Conservation (phyloP, 2,113 vertebrate species). For the Daboia siamensis region DNA sequence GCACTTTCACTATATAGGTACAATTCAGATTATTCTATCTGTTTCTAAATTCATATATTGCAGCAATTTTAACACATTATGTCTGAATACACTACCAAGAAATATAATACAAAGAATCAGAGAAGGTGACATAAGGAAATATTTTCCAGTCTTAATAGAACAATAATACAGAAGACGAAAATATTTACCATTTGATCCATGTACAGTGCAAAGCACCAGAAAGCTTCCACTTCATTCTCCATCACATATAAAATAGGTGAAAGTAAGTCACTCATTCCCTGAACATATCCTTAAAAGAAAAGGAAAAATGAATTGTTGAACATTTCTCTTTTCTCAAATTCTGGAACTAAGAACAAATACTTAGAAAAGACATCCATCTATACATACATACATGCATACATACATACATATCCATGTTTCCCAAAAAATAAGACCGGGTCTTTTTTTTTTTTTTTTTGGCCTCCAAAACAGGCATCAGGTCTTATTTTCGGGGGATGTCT, state of each 20-base stretch:
- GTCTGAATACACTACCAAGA: not conserved
- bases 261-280: constrained; percentile 97
- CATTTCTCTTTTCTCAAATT: not conserved
- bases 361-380: not conserved
- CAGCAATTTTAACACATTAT: constrained; percentile 8
- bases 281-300: constrained; percentile 85
- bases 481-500: too few relatives aligned
- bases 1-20: not conserved
- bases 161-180: not conserved
- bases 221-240: constrained; percentile 97
- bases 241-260: constrained; percentile 92
- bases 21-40: not conserved
- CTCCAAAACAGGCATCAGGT: too few relatives aligned
- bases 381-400: not conserved
- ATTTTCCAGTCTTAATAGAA: not conserved
- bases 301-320: not conserved
- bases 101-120: constrained; percentile 4
- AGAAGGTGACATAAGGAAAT: not conserved
- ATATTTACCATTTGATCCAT: constrained; percentile 93
- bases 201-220: constrained; percentile 95
- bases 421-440: too few relatives aligned
- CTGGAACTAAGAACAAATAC: not conserved
- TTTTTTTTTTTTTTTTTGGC: too few relatives aligned
- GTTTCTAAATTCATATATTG: not conserved
- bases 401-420: not conserved